Evolutionary conservation across 2,797 vertebrate genomes (phyloP), one percentile per base, ranked within the genome.

Genomic region (Pseudochromis fuscus): DNA sequence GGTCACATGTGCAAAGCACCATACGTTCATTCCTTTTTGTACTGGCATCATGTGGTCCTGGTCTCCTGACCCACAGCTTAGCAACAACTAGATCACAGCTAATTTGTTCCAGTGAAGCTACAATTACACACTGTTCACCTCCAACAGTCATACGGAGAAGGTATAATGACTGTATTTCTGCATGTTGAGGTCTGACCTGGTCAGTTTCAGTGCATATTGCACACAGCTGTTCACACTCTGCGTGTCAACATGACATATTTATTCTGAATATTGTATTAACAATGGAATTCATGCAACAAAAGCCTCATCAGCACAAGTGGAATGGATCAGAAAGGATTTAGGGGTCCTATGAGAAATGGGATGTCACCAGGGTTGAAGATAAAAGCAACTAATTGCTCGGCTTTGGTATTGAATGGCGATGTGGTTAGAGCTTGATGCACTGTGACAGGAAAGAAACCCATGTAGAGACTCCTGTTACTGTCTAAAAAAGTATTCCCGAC

Each of bases 351-450:
- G 66, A 81, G 90, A 90, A 93, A 92, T 88, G 86, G 84, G 77
- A 88, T 84, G 89, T 83, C 66, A 84, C 67, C 77, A 71, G 68
- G 76, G 77, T 85, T 89, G 60, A 50, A 90, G 80, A 92, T 93
- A 85, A 92, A 93, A 94, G 83, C 23, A 64, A 87, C 75, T 92
- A 91, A 93, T 92, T 92, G 88, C 85, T 91, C 19, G 42, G 74
- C 83, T 69, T 58, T 88, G 73, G 66, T 80, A 58, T 30, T 88
- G 73, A 91, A 89, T 77, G 74, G 85, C 45, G 46, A 51, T 58
- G 57, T 63, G 75, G 75, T 72, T 66, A 21, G 67, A 84, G 74
- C 65, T 40, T 86, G 79, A 92, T 88, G 71, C 55, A 63, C 6
- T 70, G 73, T 85, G 89, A 86, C 79, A 83, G 1, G 16, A 79